A percentile compares a stretch with the other conserved stretches of the same genome.
phyloP scores from a whole-genome alignment of 2,888 invertebrate genomes.

The Eupithecia pulchellata region DNA sequence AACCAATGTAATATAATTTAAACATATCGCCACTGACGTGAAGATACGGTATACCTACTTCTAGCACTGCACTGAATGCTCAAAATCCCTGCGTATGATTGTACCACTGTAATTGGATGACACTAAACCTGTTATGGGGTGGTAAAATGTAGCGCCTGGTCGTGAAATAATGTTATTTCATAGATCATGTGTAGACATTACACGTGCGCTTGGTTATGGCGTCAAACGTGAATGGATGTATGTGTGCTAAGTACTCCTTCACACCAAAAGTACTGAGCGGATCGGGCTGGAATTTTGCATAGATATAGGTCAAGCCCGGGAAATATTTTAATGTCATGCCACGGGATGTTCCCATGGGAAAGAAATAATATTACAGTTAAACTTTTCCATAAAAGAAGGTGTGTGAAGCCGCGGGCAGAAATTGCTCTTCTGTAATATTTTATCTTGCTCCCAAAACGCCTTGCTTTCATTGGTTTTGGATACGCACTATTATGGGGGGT shows the following conservation, averaged over 20 bases:
- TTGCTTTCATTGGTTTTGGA: too few relatives aligned
- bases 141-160: not conserved
- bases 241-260: not conserved
- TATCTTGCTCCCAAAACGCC: too few relatives aligned
- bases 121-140: conserved; percentile 2
- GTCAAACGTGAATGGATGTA: not conserved
- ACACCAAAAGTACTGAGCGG: not conserved
- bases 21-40: too few relatives aligned
- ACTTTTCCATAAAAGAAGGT: too few relatives aligned
- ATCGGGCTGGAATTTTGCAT: not conserved
- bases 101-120: conserved; percentile 14
- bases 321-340: too few relatives aligned
- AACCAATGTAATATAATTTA: too few relatives aligned
- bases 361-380: too few relatives aligned
- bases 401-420: too few relatives aligned
- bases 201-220: not conserved
- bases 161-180: conserved; percentile 2
- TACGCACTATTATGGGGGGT: too few relatives aligned
- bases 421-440: too few relatives aligned
- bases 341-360: not conserved
- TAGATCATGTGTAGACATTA: not conserved
- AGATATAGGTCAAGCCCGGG: too few relatives aligned
- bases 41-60: not conserved
- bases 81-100: not conserved
- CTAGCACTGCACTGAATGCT: not conserved